These are phyloP conservation scores for Pachyramphus minor DNA, from an alignment of 2,113 vertebrate species.

Conservation along the genomic window DNA sequence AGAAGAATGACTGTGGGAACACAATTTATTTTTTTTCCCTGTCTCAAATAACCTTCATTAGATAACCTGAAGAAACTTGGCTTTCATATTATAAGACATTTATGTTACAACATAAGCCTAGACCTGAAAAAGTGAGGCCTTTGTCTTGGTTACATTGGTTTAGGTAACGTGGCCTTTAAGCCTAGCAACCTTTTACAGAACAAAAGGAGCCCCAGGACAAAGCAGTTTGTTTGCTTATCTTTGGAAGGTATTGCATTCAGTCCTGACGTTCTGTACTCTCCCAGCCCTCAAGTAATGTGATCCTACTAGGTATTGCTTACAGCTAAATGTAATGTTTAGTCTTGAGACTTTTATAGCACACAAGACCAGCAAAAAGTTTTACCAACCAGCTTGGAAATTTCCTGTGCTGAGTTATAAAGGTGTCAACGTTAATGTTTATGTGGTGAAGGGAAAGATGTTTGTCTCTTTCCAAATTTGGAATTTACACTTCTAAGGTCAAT, in stretches of 20 bases:
- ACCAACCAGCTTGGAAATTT: not conserved
- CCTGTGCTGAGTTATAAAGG: not conserved
- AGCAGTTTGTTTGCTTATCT: not conserved
- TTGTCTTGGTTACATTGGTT: constrained; percentile 9
- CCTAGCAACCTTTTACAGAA: not conserved
- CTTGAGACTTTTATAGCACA: not conserved
- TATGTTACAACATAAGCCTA: not conserved
- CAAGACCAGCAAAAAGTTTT: not conserved
- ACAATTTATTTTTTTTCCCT: not conserved
- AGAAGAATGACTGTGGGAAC: not conserved
- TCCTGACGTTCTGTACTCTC: not conserved
- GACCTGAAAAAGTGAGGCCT: not conserved
- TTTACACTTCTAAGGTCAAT: not conserved
- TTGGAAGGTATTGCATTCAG: not conserved
- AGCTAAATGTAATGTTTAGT: not conserved
- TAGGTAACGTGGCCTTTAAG: not conserved
- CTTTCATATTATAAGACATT: not conserved
- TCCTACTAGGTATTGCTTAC: not conserved
- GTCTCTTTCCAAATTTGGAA: not conserved
- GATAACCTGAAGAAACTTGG: not conserved
- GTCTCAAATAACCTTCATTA: not conserved
- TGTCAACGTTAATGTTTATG: not conserved
- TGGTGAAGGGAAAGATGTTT: not conserved
- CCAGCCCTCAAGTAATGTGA: not conserved
- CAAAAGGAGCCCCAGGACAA: not conserved